Evolutionary conservation across 2,888 invertebrate genomes (phyloP).

Genomic region (Calliopum simillimum): DNA sequence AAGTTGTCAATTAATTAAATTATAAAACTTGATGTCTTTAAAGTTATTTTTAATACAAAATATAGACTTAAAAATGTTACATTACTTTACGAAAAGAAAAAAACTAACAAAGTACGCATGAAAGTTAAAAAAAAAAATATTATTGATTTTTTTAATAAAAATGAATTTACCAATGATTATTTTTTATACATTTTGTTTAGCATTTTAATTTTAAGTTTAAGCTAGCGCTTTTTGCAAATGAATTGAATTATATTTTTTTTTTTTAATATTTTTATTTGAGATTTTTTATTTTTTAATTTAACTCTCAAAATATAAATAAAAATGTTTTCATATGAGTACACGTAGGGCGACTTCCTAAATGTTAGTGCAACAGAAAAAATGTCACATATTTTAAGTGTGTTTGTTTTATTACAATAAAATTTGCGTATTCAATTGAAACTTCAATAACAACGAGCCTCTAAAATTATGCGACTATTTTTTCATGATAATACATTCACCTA

Average conservation of each 20-base stretch:
- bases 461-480: too few relatives aligned
- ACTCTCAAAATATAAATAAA: too few relatives aligned
- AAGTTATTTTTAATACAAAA: not conserved
- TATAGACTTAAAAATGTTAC: not conserved
- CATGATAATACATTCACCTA: too few relatives aligned
- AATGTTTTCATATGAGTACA: too few relatives aligned
- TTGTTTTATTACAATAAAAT: too few relatives aligned
- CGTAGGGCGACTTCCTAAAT: too few relatives aligned
- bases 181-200: conserved; percentile 17
- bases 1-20: not conserved
- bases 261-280: not conserved
- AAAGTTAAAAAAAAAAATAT: not conserved
- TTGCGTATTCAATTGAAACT: too few relatives aligned
- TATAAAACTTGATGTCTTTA: not conserved
- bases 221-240: too few relatives aligned
- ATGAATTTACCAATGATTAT: conserved; percentile 29
- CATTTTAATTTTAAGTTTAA: too few relatives aligned
- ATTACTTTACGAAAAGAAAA: not conserved
- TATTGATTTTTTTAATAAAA: not conserved
- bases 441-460: too few relatives aligned
- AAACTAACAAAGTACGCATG: not conserved
- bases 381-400: too few relatives aligned
- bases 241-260: not conserved
- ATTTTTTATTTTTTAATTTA: not conserved
- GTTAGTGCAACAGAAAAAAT: too few relatives aligned